Evolutionary conservation across 2,888 invertebrate genomes (phyloP), one percentile per base, ranked within the genome.

Genomic region (Dasysyrphus albostriatus): DNA sequence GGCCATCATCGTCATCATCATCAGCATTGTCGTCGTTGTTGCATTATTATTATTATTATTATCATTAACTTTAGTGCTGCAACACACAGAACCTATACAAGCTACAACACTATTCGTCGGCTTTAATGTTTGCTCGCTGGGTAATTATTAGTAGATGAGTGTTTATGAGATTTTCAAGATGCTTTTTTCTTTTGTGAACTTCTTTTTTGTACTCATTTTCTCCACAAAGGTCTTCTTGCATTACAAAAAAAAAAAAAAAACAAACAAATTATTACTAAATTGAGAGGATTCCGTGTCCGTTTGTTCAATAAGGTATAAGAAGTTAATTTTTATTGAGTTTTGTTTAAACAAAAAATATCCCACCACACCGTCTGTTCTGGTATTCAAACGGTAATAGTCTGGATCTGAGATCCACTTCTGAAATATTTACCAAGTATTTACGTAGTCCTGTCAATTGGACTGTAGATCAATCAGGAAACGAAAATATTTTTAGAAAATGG

Each of bases 21-120:
- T 69, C 70, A 34, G 42, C 61, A 10, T 39, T 39, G 0, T 16
- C 65, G 56, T 67, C 65, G 72, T 59, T 47, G 58, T 69, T 74
- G 54, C 61, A 59, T 39, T 34, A 32, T 29, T 42, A 16, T 54
- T 83, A 34, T 84, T 67, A 39, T 83, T 72, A 74, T 69, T 81
- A 73, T 74, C 73, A 78, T 73, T 49, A 77, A 73, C 56, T 81
- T 80, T 59, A 76, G 59, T 69, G 61, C 65, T 63, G 19, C 54
- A 58, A 39, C 42, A 56, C 65, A 65, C 32, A 65, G 14, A n/a
- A 56, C 83, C 74, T 59, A 56, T 39, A 61, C 5, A 74, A 24
- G 24, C 24, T 24, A 24, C 24, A 24, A 24, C 24, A 24, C 24
- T 24, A 79, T 61, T 39, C 61, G 24, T 61, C 24, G 61, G 5